Conservation (phyloP, 2,797 vertebrate species). For the Gymnothorax javanicus region DNA sequence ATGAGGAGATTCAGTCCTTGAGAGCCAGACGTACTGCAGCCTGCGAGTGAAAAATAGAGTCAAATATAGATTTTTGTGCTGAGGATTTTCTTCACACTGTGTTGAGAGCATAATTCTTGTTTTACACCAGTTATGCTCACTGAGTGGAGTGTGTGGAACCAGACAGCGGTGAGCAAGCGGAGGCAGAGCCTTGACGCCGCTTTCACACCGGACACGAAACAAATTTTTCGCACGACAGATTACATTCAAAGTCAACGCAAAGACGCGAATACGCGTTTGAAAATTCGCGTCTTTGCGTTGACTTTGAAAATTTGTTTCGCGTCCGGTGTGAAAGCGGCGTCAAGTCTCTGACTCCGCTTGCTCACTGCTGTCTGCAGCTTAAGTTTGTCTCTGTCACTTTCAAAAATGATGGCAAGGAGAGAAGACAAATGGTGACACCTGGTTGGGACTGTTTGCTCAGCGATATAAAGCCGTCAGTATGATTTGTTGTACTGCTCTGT, state of each 20-base stretch:
- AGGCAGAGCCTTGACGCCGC: background rate
- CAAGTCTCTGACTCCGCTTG: too few relatives aligned
- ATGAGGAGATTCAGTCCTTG: constrained; percentile 59
- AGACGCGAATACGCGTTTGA: too few relatives aligned
- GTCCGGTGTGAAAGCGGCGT: background rate
- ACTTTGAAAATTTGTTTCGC: too few relatives aligned
- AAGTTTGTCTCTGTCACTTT: constrained; percentile 41
- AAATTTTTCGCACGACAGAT: too few relatives aligned
- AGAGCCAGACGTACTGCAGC: constrained; percentile 47
- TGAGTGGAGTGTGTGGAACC: constrained; percentile 47
- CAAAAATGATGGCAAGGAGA: constrained; percentile 20
- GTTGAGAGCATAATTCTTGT: constrained; percentile 15
- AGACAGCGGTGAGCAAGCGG: constrained; percentile 30
- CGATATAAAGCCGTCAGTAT: constrained; percentile 24
- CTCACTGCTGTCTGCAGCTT: too few relatives aligned
- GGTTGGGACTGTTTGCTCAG: constrained; percentile 36
- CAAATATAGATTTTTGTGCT: constrained; percentile 32
- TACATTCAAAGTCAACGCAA: too few relatives aligned
- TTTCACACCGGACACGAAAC: too few relatives aligned
- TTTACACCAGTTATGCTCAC: background rate
- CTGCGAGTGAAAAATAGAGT: constrained; percentile 41
- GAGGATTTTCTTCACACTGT: constrained; percentile 8
- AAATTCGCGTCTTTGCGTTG: too few relatives aligned
- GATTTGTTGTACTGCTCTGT: constrained; percentile 2
- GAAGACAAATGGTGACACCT: constrained; percentile 27